Base-by-base conservation (phyloP, 2,888 invertebrate species). In the Sabatieria punctata region DNA sequence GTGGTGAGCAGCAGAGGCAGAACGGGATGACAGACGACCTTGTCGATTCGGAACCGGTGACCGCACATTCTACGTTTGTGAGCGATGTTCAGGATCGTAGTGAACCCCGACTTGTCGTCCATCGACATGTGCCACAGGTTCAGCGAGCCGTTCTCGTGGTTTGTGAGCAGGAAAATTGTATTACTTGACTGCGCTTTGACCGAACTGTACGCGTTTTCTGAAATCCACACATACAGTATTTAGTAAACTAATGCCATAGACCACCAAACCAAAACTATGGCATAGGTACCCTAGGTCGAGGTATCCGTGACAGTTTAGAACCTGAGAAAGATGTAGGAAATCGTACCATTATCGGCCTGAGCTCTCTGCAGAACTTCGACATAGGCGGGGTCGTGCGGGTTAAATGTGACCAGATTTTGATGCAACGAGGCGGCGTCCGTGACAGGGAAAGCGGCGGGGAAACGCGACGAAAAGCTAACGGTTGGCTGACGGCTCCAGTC, bases 21-120 rank as follows among this genome's bases (percentile, higher is more conserved):
- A 55, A 93, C 93, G 52, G 97, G 97, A 74, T 97, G 97, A 69
- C 95, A 95, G 41, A 89, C 85, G 57, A 97, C 89, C 66, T 89
- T 85, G 64, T 93, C 89, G 1, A 93, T 88, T 57, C 89, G 78
- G 71, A 93, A 50, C 53, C 97, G 77, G 73, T 97, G 97, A 4
- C 97, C 97, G 37, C 95, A 95, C n/a, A 93, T 91, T 61, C 97
- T 76, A 38, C 85, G 84, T 1, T 82, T 82, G 67, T 97, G 95
- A 1, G 89, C 84, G 59, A 99, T 89, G 68, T 88, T 93, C 60
- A 95, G 72, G 51, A 91, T 84, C 72, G 66, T 80, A 2, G 52
- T 52, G 67, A 91, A 97, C 68, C 88, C 86, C 1, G 89, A 86
- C 64, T 84, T 84, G 60, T 95, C 93, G 33, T 84, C 86, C 63